phyloP scores from a whole-genome alignment of 1,140 invertebrate species.

The Stegodyphus dumicola region DNA sequence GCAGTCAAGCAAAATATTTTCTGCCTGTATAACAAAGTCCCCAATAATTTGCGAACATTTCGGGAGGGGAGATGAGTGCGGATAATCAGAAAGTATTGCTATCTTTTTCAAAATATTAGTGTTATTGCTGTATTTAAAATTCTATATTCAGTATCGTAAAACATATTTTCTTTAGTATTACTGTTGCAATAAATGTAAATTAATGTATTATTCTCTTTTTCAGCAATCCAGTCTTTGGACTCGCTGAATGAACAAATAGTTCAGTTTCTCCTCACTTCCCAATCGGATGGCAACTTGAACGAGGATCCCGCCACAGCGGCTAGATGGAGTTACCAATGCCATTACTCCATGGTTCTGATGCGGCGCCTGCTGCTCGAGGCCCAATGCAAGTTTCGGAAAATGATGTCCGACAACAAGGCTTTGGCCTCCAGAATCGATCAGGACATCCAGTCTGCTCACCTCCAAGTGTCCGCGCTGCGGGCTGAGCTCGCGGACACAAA shows the following conservation, averaged over 20 bases:
- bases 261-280: slow-evolving; percentile 68
- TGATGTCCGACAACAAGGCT: slow-evolving; percentile 78
- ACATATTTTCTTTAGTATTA: neutral
- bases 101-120: no score
- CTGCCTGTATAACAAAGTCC: no score
- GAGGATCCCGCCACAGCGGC: slow-evolving; percentile 65
- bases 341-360: slow-evolving; percentile 69
- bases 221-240: slow-evolving; percentile 71
- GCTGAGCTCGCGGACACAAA: slow-evolving; percentile 72
- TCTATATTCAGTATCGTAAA: no score
- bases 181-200: neutral
- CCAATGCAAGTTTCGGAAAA: slow-evolving; percentile 76
- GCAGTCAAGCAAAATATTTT: no score
- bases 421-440: slow-evolving; percentile 75
- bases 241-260: slow-evolving; percentile 70
- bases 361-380: slow-evolving; percentile 69
- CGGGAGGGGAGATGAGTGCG: no score
- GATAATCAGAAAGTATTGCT: no score
- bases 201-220: slow-evolving; percentile 55
- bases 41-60: no score
- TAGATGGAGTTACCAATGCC: slow-evolving; percentile 66
- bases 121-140: no score
- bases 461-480: slow-evolving; percentile 72
- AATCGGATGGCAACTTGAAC: slow-evolving; percentile 59
- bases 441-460: slow-evolving; percentile 74